Conservation (phyloP, 2,113 vertebrate genomes). For the Oryzias curvinotus region DNA sequence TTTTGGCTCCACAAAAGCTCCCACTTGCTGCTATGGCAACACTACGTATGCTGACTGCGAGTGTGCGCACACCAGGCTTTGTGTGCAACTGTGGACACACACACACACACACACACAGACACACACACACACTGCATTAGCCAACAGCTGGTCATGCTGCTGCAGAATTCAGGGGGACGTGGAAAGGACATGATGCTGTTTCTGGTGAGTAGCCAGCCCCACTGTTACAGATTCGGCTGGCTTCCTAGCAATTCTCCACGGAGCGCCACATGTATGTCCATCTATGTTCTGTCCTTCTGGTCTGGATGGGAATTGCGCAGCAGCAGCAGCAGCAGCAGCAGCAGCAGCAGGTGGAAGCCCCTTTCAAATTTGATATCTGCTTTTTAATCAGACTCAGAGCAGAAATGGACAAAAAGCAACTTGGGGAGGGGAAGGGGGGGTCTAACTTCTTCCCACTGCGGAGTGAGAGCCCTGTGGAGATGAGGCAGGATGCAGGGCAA, state of each 20-base stretch:
- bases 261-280: slow-evolving; percentile 5
- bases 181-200: slow-evolving; percentile 50
- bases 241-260: slow-evolving; percentile 9
- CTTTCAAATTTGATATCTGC: slow-evolving; percentile 51
- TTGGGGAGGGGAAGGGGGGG: slow-evolving; percentile 21
- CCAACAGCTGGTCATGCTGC: slow-evolving; percentile 67
- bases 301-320: slow-evolving; percentile 27
- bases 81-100: slow-evolving; percentile 36
- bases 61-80: slow-evolving; percentile 29
- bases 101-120: slow-evolving; percentile 29
- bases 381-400: slow-evolving; percentile 37
- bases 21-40: slow-evolving; percentile 72
- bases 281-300: slow-evolving; percentile 19
- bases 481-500: background rate
- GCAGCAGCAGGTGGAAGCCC: slow-evolving; percentile 49
- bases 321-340: slow-evolving; percentile 51
- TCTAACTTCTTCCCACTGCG: slow-evolving; percentile 25
- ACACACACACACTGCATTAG: slow-evolving; percentile 46
- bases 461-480: slow-evolving; percentile 13
- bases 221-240: slow-evolving; percentile 28
- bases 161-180: slow-evolving; percentile 62
- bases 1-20: slow-evolving; percentile 62
- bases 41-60: slow-evolving; percentile 29
- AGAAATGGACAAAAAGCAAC: slow-evolving; percentile 43
- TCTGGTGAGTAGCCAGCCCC: slow-evolving; percentile 55